phyloP scores from a whole-genome alignment of 2,888 invertebrate genomes.

The Physocephala rufipes region DNA sequence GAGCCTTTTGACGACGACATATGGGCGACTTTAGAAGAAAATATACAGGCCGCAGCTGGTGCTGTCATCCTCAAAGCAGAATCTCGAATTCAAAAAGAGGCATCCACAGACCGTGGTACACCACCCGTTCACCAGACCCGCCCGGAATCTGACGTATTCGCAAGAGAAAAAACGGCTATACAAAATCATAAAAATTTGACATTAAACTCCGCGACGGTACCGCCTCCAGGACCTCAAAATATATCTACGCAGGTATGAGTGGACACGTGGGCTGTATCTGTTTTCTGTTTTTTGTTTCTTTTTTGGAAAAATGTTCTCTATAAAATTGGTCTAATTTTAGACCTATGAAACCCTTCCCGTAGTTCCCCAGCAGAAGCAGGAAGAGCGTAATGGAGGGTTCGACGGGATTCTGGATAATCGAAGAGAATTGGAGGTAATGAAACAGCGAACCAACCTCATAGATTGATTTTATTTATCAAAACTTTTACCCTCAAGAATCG shows the following conservation, averaged over 20 bases:
- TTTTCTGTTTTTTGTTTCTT: not conserved
- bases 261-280: not conserved
- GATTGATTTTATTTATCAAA: no score
- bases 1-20: slow-evolving; percentile 63
- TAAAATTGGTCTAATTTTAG: slow-evolving; percentile 57
- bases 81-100: slow-evolving; percentile 46
- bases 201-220: slow-evolving; percentile 69
- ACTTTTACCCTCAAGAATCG: no score
- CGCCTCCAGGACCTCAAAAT: slow-evolving; percentile 86
- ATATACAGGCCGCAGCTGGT: slow-evolving; percentile 61
- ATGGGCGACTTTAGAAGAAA: slow-evolving; percentile 64
- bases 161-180: not conserved
- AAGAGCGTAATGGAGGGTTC: slow-evolving; percentile 12
- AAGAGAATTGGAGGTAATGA: slow-evolving; percentile 5
- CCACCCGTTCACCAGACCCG: slow-evolving; percentile 69
- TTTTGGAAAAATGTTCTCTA: not conserved
- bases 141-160: slow-evolving; percentile 27
- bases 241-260: slow-evolving; percentile 82
- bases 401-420: not conserved
- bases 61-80: slow-evolving; percentile 52
- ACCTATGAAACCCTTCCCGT: slow-evolving; percentile 68
- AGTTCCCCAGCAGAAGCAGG: slow-evolving; percentile 35
- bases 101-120: slow-evolving; percentile 73
- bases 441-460: not conserved
- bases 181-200: slow-evolving; percentile 63